Base-by-base conservation (phyloP, 2,888 invertebrate genomes). In the Penaeus monodon region DNA sequence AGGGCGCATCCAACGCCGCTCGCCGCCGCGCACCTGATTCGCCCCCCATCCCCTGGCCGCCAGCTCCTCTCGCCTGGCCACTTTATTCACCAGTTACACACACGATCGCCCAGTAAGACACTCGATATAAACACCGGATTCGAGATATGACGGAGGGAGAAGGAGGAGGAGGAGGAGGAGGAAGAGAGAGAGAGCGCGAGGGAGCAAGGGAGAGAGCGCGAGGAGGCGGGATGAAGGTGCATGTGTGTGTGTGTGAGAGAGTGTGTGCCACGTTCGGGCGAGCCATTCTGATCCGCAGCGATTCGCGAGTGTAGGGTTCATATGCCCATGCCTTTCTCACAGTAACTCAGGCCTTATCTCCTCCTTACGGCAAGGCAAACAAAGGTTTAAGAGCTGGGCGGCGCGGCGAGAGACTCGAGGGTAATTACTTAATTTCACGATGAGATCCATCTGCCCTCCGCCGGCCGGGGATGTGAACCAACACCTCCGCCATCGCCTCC, bases 261-360 rank as follows among this genome's bases (percentile, higher is more conserved):
- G 49, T 49, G 10, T 49, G 14, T 2, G 49, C 57, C 63, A 79
- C 27, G 33, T 64, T 22, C 33, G 33, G 24, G 24, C 27, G 29
- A 27, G 24, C 79, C 63, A 33, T 77, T 27, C 29, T 66, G 68
- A 66, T 70, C 70, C 70, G 68, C 63, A 70, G n/a, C 70, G 57
- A 29, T 57, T 57, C 17, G 57, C 57, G 57, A 57, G 57, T 57
- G 57, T 49, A 81, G 70, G 81, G 81, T 57, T 81, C 63, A 82
- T 63, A 33, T n/a, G 73, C 70, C 82, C 82, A 74, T 74, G 57
- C 64, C 29, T 57, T 82, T 82, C n/a, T 74, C 74, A 73, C 29
- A 73, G 82, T 82, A 82, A 82, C 63, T 74, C 82, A 82, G 82
- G 38, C 63, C 74, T 82, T 70, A 64, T 81, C 70, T 81, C 29